A percentile compares a stretch with the other conserved stretches of the same genome.
These are phyloP conservation scores for Hippopotamus amphibius DNA, from an alignment of 2,113 vertebrate genomes.

Conservation along the genomic window DNA sequence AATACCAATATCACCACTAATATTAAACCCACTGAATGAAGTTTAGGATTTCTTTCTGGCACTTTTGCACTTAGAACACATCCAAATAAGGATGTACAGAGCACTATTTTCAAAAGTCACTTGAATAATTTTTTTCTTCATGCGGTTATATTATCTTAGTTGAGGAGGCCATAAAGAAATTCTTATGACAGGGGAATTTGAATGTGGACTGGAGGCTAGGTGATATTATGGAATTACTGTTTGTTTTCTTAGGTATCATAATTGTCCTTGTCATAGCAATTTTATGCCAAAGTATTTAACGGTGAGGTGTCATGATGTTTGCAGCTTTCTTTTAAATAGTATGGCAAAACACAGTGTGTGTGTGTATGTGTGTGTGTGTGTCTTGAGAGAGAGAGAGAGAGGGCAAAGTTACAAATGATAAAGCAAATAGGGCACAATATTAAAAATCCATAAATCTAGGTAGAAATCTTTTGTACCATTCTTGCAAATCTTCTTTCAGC, in stretches of 20 bases:
- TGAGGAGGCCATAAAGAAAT: not conserved
- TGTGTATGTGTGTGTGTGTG: not conserved
- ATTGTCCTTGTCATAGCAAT: not conserved
- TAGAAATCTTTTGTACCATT: not conserved
- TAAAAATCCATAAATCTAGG: not conserved
- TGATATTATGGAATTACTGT: not conserved
- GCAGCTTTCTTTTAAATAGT: not conserved
- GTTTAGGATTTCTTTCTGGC: not conserved
- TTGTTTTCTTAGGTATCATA: slow-evolving; percentile 42
- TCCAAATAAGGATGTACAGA: not conserved
- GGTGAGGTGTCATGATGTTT: slow-evolving; percentile 2
- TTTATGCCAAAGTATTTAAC: not conserved
- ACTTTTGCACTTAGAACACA: slow-evolving; percentile 7
- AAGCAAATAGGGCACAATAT: slow-evolving; percentile 11
- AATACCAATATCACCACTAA: not conserved
- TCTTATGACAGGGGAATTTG: not conserved
- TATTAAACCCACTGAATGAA: slow-evolving; percentile 2
- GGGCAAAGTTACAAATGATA: not conserved
- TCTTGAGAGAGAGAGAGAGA: not conserved
- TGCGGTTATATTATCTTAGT: not conserved
- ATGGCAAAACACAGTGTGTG: not conserved
- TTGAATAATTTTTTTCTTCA: not conserved
- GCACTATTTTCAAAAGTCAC: slow-evolving; percentile 9
- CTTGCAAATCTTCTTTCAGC: not conserved
- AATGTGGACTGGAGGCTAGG: not conserved